Evolutionary conservation across 2,888 invertebrate genomes (phyloP), one percentile per base, ranked within the genome.

Genomic region (Allacma fusca): DNA sequence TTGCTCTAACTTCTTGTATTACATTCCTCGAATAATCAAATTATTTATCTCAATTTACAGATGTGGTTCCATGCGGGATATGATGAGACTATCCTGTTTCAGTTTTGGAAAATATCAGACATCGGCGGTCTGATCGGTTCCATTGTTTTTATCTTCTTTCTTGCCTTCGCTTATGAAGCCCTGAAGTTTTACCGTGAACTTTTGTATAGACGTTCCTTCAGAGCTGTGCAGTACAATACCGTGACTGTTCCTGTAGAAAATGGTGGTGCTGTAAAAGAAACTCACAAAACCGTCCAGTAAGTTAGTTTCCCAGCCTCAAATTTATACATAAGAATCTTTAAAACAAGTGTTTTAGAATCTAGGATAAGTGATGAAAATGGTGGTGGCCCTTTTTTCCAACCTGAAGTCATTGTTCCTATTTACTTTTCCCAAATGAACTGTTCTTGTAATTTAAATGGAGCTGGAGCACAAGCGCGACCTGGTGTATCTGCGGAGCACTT

Each of bases 121-220:
- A 86, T 91, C 76, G 91, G 92, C 65, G 94, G 94, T 78, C 90
- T 98, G 84, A 87, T 97, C 78, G 94, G 93, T 64, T 97, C 98
- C 4, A 96, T 97, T 90, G 88, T 97, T 81, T 94, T 93, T 67
- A 94, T 98, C 85, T 94, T 97, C 86, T 89, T 96, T 81, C 91
- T 98, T 91, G 97, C 97, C 7, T 91, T 96, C 74, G 88, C 97
- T 29, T 98, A 98, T 87, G 98, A 99, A 89, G 97, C 96, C 0
- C 90, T 99, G 1, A 98, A 98, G 88, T 96, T 95, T 88, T 92
- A 91, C 83, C 91, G 92, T 81, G 94, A 94, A 88, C 92, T 92
- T 88, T 89, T 95, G 68, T 91, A 95, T 86, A 95, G 95, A 92
- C 93, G 92, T 88, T 92, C 94, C 1, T 94, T 94, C 87, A 93